Conservation (phyloP, 2,888 invertebrate genomes). For the Drosophila tripunctata region DNA sequence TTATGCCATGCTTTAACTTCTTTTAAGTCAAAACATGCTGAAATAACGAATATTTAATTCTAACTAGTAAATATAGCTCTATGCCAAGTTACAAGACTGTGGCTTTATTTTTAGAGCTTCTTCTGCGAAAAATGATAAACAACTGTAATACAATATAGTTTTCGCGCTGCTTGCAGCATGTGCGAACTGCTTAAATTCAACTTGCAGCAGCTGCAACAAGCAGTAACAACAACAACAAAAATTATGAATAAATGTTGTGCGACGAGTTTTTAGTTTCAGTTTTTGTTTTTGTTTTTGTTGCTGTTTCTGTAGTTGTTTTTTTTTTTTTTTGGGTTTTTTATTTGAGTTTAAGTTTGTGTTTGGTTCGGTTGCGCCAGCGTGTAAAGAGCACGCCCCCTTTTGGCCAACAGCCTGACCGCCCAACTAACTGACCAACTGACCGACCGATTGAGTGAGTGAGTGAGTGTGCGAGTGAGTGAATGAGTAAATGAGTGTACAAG, state of each 20-base stretch:
- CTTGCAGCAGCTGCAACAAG: conserved; percentile 8
- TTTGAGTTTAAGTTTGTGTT: conserved; percentile 15
- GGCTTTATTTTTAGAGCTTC: neutral
- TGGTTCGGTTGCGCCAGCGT: conserved; percentile 38
- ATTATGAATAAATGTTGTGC: conserved; percentile 65
- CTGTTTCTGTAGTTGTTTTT: too few species aligned
- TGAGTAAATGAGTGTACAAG: conserved; percentile 35
- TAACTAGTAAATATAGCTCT: neutral
- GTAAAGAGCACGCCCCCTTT: conserved; percentile 30
- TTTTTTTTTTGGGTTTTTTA: conserved; percentile 6
- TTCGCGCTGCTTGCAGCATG: conserved; percentile 20
- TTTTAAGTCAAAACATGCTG: neutral
- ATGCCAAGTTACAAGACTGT: neutral
- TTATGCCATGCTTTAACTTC: too few species aligned
- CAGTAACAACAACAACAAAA: conserved; percentile 19
- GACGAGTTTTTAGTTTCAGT: conserved; percentile 57
- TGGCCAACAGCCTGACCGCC: conserved; percentile 22
- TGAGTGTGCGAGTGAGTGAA: conserved; percentile 23
- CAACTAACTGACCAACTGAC: conserved; percentile 5
- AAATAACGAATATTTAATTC: neutral
- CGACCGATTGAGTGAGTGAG: neutral
- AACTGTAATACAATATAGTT: conserved; percentile 36
- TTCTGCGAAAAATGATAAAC: neutral
- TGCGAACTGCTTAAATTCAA: conserved; percentile 13
- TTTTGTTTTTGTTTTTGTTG: too few species aligned